Conservation (phyloP, 1,140 invertebrate genomes). For the Polyergus mexicanus region DNA sequence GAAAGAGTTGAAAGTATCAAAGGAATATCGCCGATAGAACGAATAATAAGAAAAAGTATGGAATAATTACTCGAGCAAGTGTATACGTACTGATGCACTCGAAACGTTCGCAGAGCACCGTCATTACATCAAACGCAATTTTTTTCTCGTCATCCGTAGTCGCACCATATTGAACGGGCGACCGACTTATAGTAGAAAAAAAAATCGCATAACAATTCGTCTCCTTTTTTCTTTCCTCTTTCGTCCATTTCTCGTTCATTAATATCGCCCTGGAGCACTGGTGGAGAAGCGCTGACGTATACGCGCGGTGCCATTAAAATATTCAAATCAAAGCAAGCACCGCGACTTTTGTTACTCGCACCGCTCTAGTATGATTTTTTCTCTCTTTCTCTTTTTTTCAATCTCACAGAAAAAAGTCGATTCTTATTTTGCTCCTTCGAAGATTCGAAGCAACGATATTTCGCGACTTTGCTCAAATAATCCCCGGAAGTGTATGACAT, state of each 20-base stretch:
- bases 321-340: slow-evolving; percentile 60
- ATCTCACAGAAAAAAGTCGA: slow-evolving; percentile 6
- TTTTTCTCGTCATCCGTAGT: background rate
- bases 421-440: slow-evolving; percentile 14
- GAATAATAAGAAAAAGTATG: background rate
- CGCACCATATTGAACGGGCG: slow-evolving; percentile 9
- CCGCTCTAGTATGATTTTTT: background rate
- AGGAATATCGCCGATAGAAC: background rate
- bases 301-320: slow-evolving; percentile 42
- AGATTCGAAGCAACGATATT: background rate
- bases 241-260: slow-evolving; percentile 34
- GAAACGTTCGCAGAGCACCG: background rate
- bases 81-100: background rate
- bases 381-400: slow-evolving; percentile 6
- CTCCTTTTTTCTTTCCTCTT: background rate
- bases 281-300: background rate
- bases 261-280: slow-evolving; percentile 24
- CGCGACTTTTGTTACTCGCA: slow-evolving; percentile 51
- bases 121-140: slow-evolving; percentile 27
- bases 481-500: background rate
- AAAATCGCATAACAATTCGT: slow-evolving; percentile 9
- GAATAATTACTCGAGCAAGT: slow-evolving; percentile 20
- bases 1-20: background rate
- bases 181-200: slow-evolving; percentile 25
- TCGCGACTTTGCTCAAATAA: slow-evolving; percentile 52